Conservation (phyloP, 2,888 invertebrate species). For the Monoplex corrugatus region DNA sequence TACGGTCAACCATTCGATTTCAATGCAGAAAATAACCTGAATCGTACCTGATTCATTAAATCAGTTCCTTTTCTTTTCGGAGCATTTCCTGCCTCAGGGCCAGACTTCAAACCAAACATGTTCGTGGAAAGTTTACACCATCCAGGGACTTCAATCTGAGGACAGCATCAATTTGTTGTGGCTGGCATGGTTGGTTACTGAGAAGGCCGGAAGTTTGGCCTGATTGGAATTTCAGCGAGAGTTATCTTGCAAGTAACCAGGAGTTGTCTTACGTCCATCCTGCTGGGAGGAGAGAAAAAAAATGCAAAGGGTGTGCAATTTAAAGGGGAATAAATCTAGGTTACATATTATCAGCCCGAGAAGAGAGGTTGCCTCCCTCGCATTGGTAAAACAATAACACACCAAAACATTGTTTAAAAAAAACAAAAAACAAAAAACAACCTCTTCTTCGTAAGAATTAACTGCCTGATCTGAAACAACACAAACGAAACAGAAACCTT, state of each 20-base stretch:
- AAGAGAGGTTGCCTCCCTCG: too few species aligned
- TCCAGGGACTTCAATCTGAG: neutral
- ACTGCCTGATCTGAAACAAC: too few species aligned
- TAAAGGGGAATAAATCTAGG: too few species aligned
- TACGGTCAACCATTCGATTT: neutral
- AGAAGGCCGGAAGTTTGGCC: conserved; percentile 16
- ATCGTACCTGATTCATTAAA: conserved; percentile 72
- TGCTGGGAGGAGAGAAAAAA: too few species aligned
- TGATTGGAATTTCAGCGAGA: neutral
- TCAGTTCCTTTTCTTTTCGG: conserved; percentile 69
- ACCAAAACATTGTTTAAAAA: too few species aligned
- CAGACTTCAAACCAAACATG: conserved; percentile 53
- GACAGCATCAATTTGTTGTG: neutral
- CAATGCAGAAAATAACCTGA: neutral
- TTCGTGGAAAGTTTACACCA: neutral
- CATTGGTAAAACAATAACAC: too few species aligned
- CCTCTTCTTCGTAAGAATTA: too few species aligned
- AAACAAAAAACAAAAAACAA: too few species aligned
- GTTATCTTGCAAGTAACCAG: neutral
- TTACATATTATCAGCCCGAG: too few species aligned
- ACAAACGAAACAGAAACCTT: too few species aligned
- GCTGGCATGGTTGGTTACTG: neutral
- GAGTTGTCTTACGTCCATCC: conserved; percentile 12
- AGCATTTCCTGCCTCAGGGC: conserved; percentile 1
- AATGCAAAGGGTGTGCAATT: too few species aligned